Evolutionary conservation across 2,113 vertebrate genomes (phyloP).

Genomic region (Notiomystis cincta): DNA sequence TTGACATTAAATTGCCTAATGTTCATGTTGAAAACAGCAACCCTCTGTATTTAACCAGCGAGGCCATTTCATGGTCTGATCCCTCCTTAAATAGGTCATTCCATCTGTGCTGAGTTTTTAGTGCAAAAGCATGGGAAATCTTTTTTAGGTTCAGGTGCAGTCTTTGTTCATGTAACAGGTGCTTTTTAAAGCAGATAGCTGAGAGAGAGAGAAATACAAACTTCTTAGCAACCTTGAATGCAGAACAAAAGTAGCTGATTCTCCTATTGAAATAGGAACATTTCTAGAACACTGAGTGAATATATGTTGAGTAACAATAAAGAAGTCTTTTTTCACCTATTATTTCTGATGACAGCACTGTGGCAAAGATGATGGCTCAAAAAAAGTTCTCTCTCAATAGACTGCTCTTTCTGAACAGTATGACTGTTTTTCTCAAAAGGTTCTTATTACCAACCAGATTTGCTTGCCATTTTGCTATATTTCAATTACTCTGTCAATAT

Average conservation of each 20-base stretch:
- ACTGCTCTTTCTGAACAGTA: background rate
- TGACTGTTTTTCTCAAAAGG: background rate
- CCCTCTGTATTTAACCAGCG: background rate
- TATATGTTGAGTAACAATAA: conserved; percentile 21
- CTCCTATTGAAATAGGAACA: conserved; percentile 3
- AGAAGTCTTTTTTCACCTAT: background rate
- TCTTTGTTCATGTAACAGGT: background rate
- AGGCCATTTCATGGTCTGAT: background rate
- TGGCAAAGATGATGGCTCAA: background rate
- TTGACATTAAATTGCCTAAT: background rate
- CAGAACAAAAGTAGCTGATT: conserved; percentile 17
- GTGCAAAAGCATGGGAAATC: background rate
- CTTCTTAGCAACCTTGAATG: background rate
- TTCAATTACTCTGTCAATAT: background rate
- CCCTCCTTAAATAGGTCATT: background rate
- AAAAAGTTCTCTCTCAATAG: background rate
- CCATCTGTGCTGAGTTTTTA: background rate
- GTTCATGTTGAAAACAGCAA: background rate
- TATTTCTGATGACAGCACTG: conserved; percentile 4
- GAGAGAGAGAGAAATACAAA: conserved; percentile 6
- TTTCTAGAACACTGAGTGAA: conserved; percentile 11
- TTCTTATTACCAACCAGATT: background rate
- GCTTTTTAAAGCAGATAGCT: background rate
- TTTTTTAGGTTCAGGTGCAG: background rate
- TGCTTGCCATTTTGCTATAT: background rate